Evolutionary conservation across 2,797 vertebrate genomes (phyloP), one percentile per base, ranked within the genome.

Genomic region (Sparidentex hasta): DNA sequence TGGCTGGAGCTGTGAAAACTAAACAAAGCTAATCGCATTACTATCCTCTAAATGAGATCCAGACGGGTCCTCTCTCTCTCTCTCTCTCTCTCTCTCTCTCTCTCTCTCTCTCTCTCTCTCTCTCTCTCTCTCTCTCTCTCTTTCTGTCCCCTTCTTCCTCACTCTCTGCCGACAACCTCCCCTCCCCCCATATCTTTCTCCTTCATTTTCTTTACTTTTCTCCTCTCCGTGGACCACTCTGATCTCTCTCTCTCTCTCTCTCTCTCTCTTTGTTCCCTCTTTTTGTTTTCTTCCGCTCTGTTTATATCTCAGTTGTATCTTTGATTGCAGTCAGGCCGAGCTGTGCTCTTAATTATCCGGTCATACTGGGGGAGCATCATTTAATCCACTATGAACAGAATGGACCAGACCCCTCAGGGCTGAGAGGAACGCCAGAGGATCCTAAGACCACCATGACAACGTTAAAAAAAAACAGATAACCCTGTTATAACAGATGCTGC

Each of bases 1-100:
- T 92, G 93, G 85, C 88, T 93, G 84, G 91, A 95, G 92, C 94
- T 95, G 93, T 93, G 94, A 95, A 96, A 95, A 91, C 92, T 95
- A 96, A 96, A 96, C 95, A 95, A 94, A 93, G 90, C 92, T 95
- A 96, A 96, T 95, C 93, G 50, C 92, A 95, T 95, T 95, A 95
- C 91, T 92, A 77, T 95, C 90, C 91, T 87, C 92, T 70, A 95
- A 96, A 96, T 94, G 93, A 94, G 93, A 95, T 90, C 91, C 95
- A 96, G 94, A 94, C 91, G 83, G 75, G 86, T 81, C 84, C 87
- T 48, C 61, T 47, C 41, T 17, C 14, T 11, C 80, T 62, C n/a
- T 76, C 66, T 76, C 64, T 82, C 18, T 64, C 71, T 54, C 29
- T 78, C 57, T 55, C 54, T 59, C 25, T 43, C 21, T 47, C 57